A percentile compares a stretch with the other conserved stretches of the same genome.
Conservation (phyloP, 2,797 vertebrate genomes). For the Myotis planiceps region DNA sequence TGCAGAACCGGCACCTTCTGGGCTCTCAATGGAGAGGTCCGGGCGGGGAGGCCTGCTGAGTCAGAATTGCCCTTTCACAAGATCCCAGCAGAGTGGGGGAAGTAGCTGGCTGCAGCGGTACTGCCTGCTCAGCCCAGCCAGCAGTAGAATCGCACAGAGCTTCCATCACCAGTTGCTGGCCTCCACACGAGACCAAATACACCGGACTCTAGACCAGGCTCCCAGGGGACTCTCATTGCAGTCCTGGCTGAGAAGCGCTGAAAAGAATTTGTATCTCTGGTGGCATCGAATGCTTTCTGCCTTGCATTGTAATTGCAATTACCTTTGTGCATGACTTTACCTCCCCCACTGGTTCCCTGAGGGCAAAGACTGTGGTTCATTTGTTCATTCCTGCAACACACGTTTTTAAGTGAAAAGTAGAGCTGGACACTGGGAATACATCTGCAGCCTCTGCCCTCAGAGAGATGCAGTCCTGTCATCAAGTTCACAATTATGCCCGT, state of each 20-base stretch:
- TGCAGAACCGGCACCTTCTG: neutral
- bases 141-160: neutral
- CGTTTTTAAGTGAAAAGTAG: neutral
- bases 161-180: neutral
- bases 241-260: conserved; percentile 16
- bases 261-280: conserved; percentile 26
- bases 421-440: neutral
- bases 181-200: neutral
- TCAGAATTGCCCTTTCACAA: conserved; percentile 14
- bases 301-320: conserved; percentile 53
- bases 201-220: neutral
- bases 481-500: neutral
- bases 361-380: neutral
- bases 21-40: neutral
- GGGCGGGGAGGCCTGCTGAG: neutral
- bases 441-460: neutral
- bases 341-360: neutral
- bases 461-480: neutral
- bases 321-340: conserved; percentile 42
- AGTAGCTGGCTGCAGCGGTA: neutral
- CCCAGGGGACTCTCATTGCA: conserved; percentile 27
- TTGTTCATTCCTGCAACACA: conserved; percentile 1
- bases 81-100: neutral
- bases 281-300: conserved; percentile 12
- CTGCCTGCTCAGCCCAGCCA: neutral